Base-by-base conservation (phyloP, 1,140 invertebrate species). In the Zaprionus camerounensis region DNA sequence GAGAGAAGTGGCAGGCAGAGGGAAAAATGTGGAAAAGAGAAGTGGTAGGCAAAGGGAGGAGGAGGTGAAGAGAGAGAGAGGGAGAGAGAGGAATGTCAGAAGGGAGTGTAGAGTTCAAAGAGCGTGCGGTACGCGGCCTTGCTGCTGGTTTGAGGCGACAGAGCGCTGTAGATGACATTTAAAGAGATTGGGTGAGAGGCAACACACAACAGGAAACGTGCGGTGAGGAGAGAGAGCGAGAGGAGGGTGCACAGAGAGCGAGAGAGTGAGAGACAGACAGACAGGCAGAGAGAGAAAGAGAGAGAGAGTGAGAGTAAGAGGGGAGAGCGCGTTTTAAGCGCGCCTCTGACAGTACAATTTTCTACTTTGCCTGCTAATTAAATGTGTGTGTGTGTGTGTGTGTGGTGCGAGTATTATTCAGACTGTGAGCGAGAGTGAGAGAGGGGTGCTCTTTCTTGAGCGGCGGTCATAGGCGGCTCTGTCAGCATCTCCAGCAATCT, bases 381-480 rank as follows among this genome's bases (percentile, higher is more conserved):
- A 84, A 79, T 81, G 55, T 64, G n/a, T 73, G 65, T 41, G 41
- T 53, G n/a, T 61, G 49, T 17, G 78, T 68, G 59, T 26, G 59
- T 63, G 58, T 17, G 41, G 41, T 7, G 41, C 12, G 67, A 49
- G 26, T 41, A 24, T 51, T 51, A 51, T 51, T 51, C 46, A 24
- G 46, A 49, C 44, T 49, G 44, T 4, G 74, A 77, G 63, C 34
- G 71, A 36, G 58, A 36, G 56, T 64, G 74, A 28, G 61, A 63
- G 67, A n/a, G 53, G 65, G 53, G 63, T 80, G 77, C 85, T 88
- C 84, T 87, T 88, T 88, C 80, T 84, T 87, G 73, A 76, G 68
- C 73, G 59, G 44, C 53, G 51, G 59, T 56, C 53, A 63, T 75
- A 59, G 59, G 55, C 69, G 53, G 61, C 69, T 69, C 57, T 56